Conservation (phyloP, 92 coral and sea anemone genomes). For the Hydrozoanthus gracilis region DNA sequence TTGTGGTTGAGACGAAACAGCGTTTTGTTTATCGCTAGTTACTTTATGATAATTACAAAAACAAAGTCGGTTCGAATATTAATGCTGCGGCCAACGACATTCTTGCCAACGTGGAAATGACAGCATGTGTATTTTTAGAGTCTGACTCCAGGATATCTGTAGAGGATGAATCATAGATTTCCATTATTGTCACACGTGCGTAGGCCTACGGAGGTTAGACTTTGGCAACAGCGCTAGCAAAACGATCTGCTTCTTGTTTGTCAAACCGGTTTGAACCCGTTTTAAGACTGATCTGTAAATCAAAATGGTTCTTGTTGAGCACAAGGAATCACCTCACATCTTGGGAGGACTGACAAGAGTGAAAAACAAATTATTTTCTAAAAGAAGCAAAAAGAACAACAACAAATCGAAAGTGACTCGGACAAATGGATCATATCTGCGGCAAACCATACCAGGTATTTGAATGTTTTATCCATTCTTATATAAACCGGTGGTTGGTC, state of each 20-base stretch:
- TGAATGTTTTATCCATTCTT: too few relatives aligned
- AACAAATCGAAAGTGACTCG: constrained; percentile 29
- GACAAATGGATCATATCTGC: background rate
- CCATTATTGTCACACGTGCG: constrained; percentile 35
- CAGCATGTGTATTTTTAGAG: constrained; percentile 37
- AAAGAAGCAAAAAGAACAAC: constrained; percentile 11
- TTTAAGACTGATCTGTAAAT: background rate
- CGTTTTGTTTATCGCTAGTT: background rate
- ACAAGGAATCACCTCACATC: constrained; percentile 33
- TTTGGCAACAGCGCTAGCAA: background rate
- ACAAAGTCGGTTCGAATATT: background rate
- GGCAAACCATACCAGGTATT: constrained; percentile 34
- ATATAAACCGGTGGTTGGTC: too few relatives aligned
- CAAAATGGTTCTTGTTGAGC: constrained; percentile 32
- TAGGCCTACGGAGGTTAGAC: constrained; percentile 3
- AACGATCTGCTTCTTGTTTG: constrained; percentile 13
- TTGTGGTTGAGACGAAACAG: background rate
- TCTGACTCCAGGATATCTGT: background rate
- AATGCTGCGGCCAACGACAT: constrained; percentile 26
- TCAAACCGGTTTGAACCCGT: constrained; percentile 38
- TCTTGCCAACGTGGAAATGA: constrained; percentile 46
- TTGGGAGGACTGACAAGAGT: constrained; percentile 24
- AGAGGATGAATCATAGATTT: background rate
- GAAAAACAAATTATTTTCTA: constrained; percentile 25
- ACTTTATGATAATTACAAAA: constrained; percentile 2